Evolutionary conservation across 2,113 vertebrate species (phyloP), one percentile per base, ranked within the genome.

Genomic region (Campylomormyrus numenius): DNA sequence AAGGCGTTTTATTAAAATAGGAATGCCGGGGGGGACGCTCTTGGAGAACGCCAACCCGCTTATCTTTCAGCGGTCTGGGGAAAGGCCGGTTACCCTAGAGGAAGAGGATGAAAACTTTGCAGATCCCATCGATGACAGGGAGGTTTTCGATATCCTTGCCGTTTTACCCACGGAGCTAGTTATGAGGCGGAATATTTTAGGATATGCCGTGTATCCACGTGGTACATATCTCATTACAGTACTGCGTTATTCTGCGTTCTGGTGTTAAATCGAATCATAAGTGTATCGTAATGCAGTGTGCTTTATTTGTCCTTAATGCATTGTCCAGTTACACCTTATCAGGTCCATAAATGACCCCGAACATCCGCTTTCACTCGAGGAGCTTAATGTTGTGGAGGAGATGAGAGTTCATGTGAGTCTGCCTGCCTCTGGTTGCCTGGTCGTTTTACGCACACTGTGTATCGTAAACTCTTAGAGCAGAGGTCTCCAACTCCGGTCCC

Each of bases 331-430:
- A 98, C 97, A 99, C 97, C 95, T 99, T 83, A 98, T 99, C 92
- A 96, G 97, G 90, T 97, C 97, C 77, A 99, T 99, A 91, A 99
- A 97, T 89, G 98, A 99, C 92, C 98, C 98, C 0, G 98, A 99
- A 91, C 98, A 99, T 90, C 98, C 98, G 0, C 96, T 99, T 88
- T 98, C 97, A 0, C 95, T 99, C 88, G 98, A 99, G 91, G 98
- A 99, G 87, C 94, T 99, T 66, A 99, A 99, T 39, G 97, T 99
- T 0, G 97, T 99, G 85, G 98, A 99, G 92, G 97, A 98, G 92
- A 70, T 97, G 88, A 94, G 97, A 83, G 97, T 99, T 52, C 95
- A 97, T 88, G 98, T 99, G 89, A 91, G 94, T 66, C 19, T 13
- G 5, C 45, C 0, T 8, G 5, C 39, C 2, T 7, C 0, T 31